Percentiles rank a stretch among this genome's conserved stretches.
Evolutionary conservation across 2,888 invertebrate species (phyloP).

Genomic region (Lagria hirta): DNA sequence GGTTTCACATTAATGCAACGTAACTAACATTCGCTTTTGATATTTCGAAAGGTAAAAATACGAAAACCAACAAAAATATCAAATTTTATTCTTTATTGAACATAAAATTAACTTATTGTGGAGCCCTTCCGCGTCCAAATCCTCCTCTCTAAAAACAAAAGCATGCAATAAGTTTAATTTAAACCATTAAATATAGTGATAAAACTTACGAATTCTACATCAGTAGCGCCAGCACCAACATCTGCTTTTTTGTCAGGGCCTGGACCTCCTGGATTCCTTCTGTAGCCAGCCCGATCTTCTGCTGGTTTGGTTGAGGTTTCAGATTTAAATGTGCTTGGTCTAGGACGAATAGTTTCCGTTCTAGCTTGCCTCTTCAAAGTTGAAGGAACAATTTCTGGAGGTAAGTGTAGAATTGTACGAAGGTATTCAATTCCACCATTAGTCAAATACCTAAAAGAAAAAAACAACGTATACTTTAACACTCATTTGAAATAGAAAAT

Average conservation of each 20-base stretch:
- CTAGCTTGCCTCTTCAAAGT: conserved; percentile 91
- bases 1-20: too few species aligned
- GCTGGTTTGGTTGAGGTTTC: conserved; percentile 68
- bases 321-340: conserved; percentile 67
- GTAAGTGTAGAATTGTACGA: conserved; percentile 92
- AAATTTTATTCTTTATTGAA: too few species aligned
- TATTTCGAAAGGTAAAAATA: too few species aligned
- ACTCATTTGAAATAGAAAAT: neutral
- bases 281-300: conserved; percentile 82
- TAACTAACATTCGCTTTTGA: too few species aligned
- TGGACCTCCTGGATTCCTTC: conserved; percentile 69
- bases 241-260: conserved; percentile 92
- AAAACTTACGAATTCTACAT: conserved; percentile 74
- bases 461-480: neutral
- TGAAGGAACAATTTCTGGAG: conserved; percentile 97
- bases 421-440: conserved; percentile 98
- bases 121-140: conserved; percentile 69
- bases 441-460: conserved; percentile 77
- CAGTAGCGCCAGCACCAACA: conserved; percentile 92
- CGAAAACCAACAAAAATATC: too few species aligned
- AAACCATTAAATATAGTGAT: too few species aligned
- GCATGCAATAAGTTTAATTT: conserved; percentile 5
- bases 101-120: conserved; percentile 56
- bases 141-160: conserved; percentile 71
- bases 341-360: conserved; percentile 80